Conservation (phyloP, 2,888 invertebrate genomes). For the Gordius sp. region DNA sequence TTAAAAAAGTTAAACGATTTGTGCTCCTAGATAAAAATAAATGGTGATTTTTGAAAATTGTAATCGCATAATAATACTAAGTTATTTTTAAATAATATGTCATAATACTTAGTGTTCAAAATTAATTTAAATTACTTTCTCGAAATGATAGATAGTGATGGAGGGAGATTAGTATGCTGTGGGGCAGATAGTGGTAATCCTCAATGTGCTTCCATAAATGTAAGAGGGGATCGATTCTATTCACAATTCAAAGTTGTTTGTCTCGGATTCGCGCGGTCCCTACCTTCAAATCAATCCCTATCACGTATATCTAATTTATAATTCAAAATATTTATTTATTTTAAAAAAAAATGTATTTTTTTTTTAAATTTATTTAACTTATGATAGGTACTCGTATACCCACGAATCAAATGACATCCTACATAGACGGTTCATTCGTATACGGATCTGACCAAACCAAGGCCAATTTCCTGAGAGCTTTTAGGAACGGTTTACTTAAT, state of each 20-base stretch:
- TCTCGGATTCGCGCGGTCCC: not conserved
- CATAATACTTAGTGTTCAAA: no score
- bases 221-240: not conserved
- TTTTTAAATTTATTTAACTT: not conserved
- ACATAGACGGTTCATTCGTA: not conserved
- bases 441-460: not conserved
- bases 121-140: no score
- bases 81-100: no score
- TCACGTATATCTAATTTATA: not conserved
- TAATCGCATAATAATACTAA: no score
- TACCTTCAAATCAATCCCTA: not conserved
- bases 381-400: not conserved
- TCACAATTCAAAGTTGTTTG: not conserved
- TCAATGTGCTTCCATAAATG: not conserved
- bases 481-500: slow-evolving; percentile 1
- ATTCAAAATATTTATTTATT: not conserved
- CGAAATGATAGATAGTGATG: not conserved
- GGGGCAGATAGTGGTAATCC: not conserved
- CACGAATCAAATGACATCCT: not conserved
- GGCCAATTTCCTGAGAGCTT: not conserved
- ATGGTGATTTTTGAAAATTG: no score
- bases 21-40: no score
- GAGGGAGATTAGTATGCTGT: not conserved
- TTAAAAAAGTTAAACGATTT: no score
- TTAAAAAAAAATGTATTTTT: slow-evolving; percentile 6